phyloP scores from a whole-genome alignment of 2,797 vertebrate genomes.

The Eidolon dupreanum region DNA sequence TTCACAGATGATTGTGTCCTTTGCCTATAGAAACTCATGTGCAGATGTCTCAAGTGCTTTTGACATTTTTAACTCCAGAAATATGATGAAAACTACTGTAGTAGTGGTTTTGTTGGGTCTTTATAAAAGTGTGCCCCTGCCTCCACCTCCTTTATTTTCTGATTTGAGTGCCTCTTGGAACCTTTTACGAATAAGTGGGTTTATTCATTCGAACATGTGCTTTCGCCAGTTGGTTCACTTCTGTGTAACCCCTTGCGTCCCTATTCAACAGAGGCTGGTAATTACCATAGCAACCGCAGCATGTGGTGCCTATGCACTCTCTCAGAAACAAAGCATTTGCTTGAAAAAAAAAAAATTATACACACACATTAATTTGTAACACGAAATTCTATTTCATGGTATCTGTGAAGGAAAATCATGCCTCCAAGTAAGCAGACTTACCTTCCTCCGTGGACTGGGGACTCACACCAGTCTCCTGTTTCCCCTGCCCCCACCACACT shows the following conservation, averaged over 20 bases:
- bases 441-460: slow-evolving; percentile 30
- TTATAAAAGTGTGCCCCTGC: slow-evolving; percentile 50
- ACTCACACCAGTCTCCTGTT: slow-evolving; percentile 18
- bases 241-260: slow-evolving; percentile 84
- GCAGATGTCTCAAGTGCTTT: slow-evolving; percentile 36
- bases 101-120: neutral
- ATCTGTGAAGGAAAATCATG: slow-evolving; percentile 72
- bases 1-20: neutral
- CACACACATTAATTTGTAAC: slow-evolving; percentile 79
- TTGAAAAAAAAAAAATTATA: slow-evolving; percentile 70
- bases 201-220: slow-evolving; percentile 77
- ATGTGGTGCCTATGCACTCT: slow-evolving; percentile 79
- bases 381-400: slow-evolving; percentile 79
- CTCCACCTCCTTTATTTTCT: slow-evolving; percentile 68
- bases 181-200: slow-evolving; percentile 85
- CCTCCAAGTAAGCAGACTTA: slow-evolving; percentile 59
- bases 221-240: slow-evolving; percentile 83
- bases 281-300: slow-evolving; percentile 89
- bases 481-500: neutral
- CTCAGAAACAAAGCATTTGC: slow-evolving; percentile 86
- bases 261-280: slow-evolving; percentile 86
- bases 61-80: slow-evolving; percentile 52
- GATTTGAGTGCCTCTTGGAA: slow-evolving; percentile 73
- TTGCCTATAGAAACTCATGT: neutral
- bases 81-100: neutral